These are phyloP conservation scores for Drosophila aldrichi DNA, from an alignment of 2,888 invertebrate genomes.

Conservation along the genomic window DNA sequence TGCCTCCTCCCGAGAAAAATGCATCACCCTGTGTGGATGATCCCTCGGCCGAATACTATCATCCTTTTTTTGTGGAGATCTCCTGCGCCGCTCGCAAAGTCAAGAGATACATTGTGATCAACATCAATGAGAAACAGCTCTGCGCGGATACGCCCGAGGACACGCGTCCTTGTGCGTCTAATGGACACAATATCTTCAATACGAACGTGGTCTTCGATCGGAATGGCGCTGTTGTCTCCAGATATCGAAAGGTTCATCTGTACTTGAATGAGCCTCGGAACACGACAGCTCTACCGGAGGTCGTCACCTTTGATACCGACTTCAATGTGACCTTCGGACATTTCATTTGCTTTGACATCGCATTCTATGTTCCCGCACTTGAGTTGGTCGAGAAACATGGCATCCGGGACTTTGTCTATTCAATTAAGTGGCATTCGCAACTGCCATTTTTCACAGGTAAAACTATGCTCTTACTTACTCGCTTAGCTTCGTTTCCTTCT, in stretches of 20 bases:
- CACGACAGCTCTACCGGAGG: slow-evolving; percentile 86
- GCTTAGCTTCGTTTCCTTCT: no score
- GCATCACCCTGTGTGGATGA: slow-evolving; percentile 79
- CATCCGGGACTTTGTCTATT: slow-evolving; percentile 85
- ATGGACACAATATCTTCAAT: slow-evolving; percentile 87
- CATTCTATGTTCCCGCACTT: slow-evolving; percentile 90
- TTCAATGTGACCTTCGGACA: slow-evolving; percentile 92
- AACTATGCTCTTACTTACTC: no score
- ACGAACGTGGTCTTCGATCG: slow-evolving; percentile 92
- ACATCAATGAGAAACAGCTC: slow-evolving; percentile 88
- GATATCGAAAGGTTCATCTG: slow-evolving; percentile 86
- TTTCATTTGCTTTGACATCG: slow-evolving; percentile 92
- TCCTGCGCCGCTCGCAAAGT: slow-evolving; percentile 82
- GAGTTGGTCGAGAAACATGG: slow-evolving; percentile 83
- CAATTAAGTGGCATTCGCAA: slow-evolving; percentile 93
- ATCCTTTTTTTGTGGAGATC: slow-evolving; percentile 70
- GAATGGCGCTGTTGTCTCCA: slow-evolving; percentile 89
- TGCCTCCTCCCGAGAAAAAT: slow-evolving; percentile 63
- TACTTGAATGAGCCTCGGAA: slow-evolving; percentile 86
- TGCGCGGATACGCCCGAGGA: slow-evolving; percentile 85
- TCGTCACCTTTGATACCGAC: slow-evolving; percentile 89
- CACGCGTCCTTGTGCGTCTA: slow-evolving; percentile 72
- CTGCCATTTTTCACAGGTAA: slow-evolving; percentile 90
- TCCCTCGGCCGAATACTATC: slow-evolving; percentile 44
- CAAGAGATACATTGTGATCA: slow-evolving; percentile 89